A percentile compares a stretch with the other conserved stretches of the same genome.
Evolutionary conservation across 2,888 invertebrate species (phyloP).

Genomic region (Drosophila tanythrix): DNA sequence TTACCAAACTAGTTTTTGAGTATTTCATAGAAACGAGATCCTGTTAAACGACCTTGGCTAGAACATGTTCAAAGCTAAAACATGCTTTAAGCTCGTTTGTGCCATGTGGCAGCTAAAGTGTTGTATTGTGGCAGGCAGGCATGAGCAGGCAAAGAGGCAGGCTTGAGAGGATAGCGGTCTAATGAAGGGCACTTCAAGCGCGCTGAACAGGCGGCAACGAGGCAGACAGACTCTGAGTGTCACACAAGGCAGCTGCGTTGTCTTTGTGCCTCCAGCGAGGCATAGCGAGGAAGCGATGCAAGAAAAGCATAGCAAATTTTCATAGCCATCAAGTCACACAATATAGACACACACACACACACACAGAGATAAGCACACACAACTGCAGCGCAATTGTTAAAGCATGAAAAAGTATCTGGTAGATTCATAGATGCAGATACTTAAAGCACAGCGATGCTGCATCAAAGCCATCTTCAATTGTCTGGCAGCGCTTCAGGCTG

Average conservation of each 20-base stretch:
- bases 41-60: constrained; percentile 61
- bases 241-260: constrained; percentile 33
- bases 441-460: constrained; percentile 38
- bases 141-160: constrained; percentile 12
- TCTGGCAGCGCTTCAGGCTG: constrained; percentile 20
- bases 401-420: constrained; percentile 32
- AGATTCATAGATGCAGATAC: constrained; percentile 19
- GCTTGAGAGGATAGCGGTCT: constrained; percentile 56
- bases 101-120: constrained; percentile 2
- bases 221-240: constrained; percentile 35
- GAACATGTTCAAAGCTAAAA: constrained; percentile 46
- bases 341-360: constrained; percentile 16
- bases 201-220: constrained; percentile 37
- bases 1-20: constrained; percentile 37
- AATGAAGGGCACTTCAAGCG: constrained; percentile 75
- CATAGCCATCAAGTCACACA: constrained; percentile 15
- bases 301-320: constrained; percentile 41
- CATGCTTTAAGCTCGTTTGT: constrained; percentile 37
- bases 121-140: background rate
- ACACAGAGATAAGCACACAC: constrained; percentile 5
- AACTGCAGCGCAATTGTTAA: constrained; percentile 21
- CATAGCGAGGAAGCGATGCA: constrained; percentile 31
- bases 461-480: constrained; percentile 34
- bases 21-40: constrained; percentile 27
- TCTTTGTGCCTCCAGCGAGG: constrained; percentile 38